phyloP scores from a whole-genome alignment of 92 coral and sea anemone species.

The Zoanthus sociatus region DNA sequence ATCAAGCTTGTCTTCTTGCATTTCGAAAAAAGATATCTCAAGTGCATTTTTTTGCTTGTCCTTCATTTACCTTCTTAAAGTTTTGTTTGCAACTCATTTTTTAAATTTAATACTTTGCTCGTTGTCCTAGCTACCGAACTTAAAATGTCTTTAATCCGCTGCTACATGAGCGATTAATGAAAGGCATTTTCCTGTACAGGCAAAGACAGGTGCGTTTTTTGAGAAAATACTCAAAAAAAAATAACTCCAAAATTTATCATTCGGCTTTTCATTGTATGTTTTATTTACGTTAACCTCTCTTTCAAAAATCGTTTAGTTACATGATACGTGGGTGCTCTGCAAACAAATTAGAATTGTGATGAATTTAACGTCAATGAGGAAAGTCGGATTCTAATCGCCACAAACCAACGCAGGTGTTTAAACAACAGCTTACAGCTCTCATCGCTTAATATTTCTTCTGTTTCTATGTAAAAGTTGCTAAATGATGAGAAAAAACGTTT shows the following conservation, averaged over 20 bases:
- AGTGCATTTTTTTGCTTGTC: too few species aligned
- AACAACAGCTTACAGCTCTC: too few species aligned
- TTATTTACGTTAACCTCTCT: not conserved
- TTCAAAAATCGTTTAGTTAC: not conserved
- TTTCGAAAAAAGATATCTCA: too few species aligned
- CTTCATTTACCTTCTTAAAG: not conserved
- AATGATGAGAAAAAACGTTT: not conserved
- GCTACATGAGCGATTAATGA: not conserved
- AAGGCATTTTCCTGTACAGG: not conserved
- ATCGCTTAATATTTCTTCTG: not conserved
- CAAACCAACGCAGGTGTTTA: constrained; percentile 27
- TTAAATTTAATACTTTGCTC: not conserved
- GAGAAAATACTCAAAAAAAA: not conserved
- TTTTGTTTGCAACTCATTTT: not conserved
- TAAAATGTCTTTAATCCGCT: not conserved
- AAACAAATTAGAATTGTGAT: constrained; percentile 23
- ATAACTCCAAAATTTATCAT: not conserved
- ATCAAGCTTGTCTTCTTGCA: too few species aligned
- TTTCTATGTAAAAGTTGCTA: not conserved
- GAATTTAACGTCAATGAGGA: not conserved
- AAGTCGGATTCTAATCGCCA: not conserved
- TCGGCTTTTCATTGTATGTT: not conserved
- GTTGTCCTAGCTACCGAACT: not conserved
- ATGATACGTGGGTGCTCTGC: constrained; percentile 3
- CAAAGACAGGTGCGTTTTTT: not conserved